Evolutionary conservation across 1,140 invertebrate species (phyloP).

Genomic region (Nixonia krombeini): DNA sequence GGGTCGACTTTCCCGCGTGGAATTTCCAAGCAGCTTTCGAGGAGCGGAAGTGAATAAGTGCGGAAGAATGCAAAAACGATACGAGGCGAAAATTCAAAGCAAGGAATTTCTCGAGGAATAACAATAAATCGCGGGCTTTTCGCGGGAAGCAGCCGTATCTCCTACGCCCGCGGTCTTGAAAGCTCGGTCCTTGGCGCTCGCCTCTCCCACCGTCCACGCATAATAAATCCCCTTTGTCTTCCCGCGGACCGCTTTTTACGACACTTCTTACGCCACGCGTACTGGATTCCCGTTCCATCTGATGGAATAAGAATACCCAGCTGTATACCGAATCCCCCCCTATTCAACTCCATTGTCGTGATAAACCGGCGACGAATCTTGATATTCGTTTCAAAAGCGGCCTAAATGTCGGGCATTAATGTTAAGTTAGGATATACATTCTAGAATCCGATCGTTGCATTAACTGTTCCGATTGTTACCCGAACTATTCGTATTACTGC

Average conservation of each 20-base stretch:
- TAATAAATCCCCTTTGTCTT: slow-evolving; percentile 55
- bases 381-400: too few species aligned
- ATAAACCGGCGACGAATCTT: too few species aligned
- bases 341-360: slow-evolving; percentile 44
- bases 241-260: slow-evolving; percentile 2
- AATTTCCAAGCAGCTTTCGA: background rate
- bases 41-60: background rate
- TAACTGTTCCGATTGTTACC: too few species aligned
- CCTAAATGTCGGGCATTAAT: too few species aligned
- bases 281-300: background rate
- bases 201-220: slow-evolving; percentile 50
- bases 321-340: slow-evolving; percentile 39
- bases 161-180: slow-evolving; percentile 5
- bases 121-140: slow-evolving; percentile 43
- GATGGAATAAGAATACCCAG: slow-evolving; percentile 46
- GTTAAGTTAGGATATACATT: too few species aligned
- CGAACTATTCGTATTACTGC: too few species aligned
- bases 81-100: slow-evolving; percentile 22
- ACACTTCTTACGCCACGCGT: slow-evolving; percentile 3
- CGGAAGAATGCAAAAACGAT: slow-evolving; percentile 9
- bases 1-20: background rate
- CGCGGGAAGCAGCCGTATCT: slow-evolving; percentile 14
- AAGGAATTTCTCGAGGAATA: slow-evolving; percentile 35
- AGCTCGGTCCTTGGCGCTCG: slow-evolving; percentile 22
- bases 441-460: too few species aligned